Evolutionary conservation across 2,113 vertebrate species (phyloP).

Genomic region (Athene cunicularia): DNA sequence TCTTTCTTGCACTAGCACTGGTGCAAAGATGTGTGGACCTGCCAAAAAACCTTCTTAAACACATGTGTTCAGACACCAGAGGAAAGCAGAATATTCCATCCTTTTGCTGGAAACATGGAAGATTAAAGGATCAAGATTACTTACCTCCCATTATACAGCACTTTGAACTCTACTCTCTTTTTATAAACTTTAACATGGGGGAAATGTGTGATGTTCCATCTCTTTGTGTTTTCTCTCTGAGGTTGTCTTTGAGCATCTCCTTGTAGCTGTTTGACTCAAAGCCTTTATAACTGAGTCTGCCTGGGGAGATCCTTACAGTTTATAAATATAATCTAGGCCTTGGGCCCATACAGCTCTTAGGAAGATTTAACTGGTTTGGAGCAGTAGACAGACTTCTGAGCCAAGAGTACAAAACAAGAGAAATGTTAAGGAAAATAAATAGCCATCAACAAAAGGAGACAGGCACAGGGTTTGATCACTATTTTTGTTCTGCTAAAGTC

Average conservation of each 20-base stretch:
- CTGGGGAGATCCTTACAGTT: constrained; percentile 38
- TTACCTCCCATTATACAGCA: not conserved
- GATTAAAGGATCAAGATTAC: not conserved
- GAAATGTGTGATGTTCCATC: not conserved
- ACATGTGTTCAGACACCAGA: not conserved
- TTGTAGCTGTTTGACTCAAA: not conserved
- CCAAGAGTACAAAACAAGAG: constrained; percentile 44
- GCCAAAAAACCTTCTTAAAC: not conserved
- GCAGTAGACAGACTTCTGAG: constrained; percentile 10
- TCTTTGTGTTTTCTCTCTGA: not conserved
- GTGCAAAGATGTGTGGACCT: not conserved
- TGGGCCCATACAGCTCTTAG: not conserved
- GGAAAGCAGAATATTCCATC: not conserved
- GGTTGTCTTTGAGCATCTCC: constrained; percentile 44
- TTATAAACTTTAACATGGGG: not conserved
- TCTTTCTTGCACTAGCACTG: not conserved
- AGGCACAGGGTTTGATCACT: not conserved
- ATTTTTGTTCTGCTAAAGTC: not conserved
- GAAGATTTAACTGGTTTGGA: constrained; percentile 45
- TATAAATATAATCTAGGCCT: constrained; percentile 31
- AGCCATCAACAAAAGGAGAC: constrained; percentile 12
- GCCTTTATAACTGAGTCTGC: constrained; percentile 8
- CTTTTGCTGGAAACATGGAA: not conserved
- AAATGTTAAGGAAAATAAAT: constrained; percentile 37
- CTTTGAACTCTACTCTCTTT: not conserved